Conservation (phyloP, 1,140 invertebrate species). For the Zophobas atratus region DNA sequence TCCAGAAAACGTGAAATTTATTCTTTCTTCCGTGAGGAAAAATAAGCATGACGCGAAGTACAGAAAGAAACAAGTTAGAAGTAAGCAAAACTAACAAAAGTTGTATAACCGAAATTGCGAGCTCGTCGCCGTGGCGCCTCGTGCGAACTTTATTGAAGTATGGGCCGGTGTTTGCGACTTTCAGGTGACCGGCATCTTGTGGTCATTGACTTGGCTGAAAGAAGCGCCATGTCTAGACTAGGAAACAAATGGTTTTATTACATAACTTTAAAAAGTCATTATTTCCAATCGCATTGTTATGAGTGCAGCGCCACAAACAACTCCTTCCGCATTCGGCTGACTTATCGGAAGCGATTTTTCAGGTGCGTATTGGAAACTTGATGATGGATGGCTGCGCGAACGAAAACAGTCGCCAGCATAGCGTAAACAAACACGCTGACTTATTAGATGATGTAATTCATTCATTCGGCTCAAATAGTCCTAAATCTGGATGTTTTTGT, state of each 20-base stretch:
- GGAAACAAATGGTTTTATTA: conserved; percentile 49
- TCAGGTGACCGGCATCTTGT: conserved; percentile 55
- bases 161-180: conserved; percentile 55
- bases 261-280: conserved; percentile 43
- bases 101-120: conserved; percentile 33
- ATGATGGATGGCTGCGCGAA: conserved; percentile 41
- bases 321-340: conserved; percentile 1
- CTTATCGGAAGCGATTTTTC: conserved; percentile 36
- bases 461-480: conserved; percentile 24
- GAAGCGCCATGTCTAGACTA: conserved; percentile 50
- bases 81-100: conserved; percentile 32
- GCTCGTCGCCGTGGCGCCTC: conserved; percentile 46
- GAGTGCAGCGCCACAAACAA: conserved; percentile 28
- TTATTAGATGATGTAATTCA: conserved; percentile 27
- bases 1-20: background rate
- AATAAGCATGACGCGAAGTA: conserved; percentile 46
- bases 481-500: conserved; percentile 7
- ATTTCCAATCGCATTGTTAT: conserved; percentile 28
- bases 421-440: conserved; percentile 12
- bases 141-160: conserved; percentile 53
- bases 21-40: conserved; percentile 19
- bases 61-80: conserved; percentile 26
- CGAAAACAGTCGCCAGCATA: conserved; percentile 17
- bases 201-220: conserved; percentile 53
- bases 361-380: conserved; percentile 9